Evolutionary conservation across 2,888 invertebrate genomes (phyloP), one percentile per base, ranked within the genome.

Genomic region (Euzetes globulus): DNA sequence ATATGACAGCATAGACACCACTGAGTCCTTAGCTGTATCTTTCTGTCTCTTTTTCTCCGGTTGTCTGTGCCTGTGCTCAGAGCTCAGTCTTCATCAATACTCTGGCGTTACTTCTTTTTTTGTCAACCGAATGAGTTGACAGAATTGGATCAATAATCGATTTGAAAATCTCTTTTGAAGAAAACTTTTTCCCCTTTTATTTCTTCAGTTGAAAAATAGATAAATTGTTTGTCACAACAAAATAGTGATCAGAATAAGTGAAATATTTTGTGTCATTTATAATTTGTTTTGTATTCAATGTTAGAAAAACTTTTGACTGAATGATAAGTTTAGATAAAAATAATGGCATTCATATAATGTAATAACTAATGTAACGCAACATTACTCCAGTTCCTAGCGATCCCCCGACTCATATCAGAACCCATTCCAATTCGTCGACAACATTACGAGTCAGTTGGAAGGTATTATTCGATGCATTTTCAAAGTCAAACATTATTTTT

Each of bases 371-470:
- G 52, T 72, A 41, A 33, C n/a, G 17, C 41, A 41, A 13, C 13
- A 41, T 13, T 41, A 4, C 13, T 41, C 11, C 41, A 75, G 88
- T 88, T 0, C 91, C 91, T 0, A 88, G 88, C 19, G 90, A 89
- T 55, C 87, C 89, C 0, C 90, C 90, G 0, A 85, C 85, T 29
- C 87, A 87, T 79, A 87, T 91, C 27, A 86, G 86, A 71, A 88
- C 88, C 19, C 87, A 87, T 47, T 86, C 90, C 0, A 85, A 88
- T 15, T 89, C 88, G 1, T 87, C 90, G 0, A 88, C 89, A 75
- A 88, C 90, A 80, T 83, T 91, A 65, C 86, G 88, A 79, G 88
- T 90, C 77, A 87, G 88, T n/a, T 91, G 91, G 91, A 87, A 89
- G 73, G 68, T 68, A 41, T 41, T 41, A 41, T 41, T 41, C 41